phyloP scores from a whole-genome alignment of 1,140 invertebrate genomes.

The Laupala kohalensis region DNA sequence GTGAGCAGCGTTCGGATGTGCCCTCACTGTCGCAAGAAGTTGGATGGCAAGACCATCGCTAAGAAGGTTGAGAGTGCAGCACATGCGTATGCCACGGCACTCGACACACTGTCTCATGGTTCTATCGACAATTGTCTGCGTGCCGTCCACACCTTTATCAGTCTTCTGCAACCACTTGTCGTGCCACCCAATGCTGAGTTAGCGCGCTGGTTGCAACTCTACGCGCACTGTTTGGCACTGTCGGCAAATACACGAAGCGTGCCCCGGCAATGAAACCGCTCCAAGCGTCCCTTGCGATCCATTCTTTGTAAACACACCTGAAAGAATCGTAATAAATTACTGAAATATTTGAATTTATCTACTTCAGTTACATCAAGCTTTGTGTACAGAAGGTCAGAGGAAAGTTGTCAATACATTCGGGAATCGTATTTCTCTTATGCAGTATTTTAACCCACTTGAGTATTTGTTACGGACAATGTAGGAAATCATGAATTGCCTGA shows the following conservation, averaged over 20 bases:
- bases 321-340: too few species aligned
- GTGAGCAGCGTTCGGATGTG: background rate
- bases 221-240: constrained; percentile 8
- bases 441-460: too few species aligned
- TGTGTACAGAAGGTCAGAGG: too few species aligned
- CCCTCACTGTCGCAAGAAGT: constrained; percentile 1
- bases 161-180: background rate
- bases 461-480: too few species aligned
- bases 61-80: background rate
- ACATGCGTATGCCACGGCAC: background rate
- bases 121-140: background rate
- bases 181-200: constrained; percentile 3
- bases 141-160: background rate
- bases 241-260: background rate
- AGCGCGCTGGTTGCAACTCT: background rate
- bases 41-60: background rate
- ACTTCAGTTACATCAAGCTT: too few species aligned
- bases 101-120: background rate
- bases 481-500: too few species aligned
- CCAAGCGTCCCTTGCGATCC: background rate
- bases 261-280: background rate
- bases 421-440: too few species aligned
- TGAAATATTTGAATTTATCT: too few species aligned
- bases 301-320: too few species aligned
- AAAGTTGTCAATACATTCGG: too few species aligned